Conservation (phyloP, 2,797 vertebrate genomes). For the Sebastolobus alascanus region DNA sequence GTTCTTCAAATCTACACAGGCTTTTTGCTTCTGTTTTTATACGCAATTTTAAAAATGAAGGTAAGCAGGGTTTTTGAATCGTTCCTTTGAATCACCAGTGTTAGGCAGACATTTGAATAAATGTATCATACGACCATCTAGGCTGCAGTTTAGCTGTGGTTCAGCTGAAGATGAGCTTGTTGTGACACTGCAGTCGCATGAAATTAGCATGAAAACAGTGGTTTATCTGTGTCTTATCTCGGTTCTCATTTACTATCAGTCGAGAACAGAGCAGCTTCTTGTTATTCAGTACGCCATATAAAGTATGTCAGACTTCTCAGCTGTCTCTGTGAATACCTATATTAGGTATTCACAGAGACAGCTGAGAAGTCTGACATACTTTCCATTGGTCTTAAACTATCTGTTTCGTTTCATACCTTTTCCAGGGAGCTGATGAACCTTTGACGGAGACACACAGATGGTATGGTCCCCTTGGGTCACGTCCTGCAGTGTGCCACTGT, state of each 20-base stretch:
- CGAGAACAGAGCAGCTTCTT: background rate
- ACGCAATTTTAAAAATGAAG: background rate
- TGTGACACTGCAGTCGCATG: background rate
- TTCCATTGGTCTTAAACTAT: background rate
- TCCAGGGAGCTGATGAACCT: accelerated
- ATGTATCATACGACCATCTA: background rate
- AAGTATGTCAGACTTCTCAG: background rate
- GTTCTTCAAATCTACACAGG: background rate
- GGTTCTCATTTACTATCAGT: background rate
- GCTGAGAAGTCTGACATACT: too few species aligned
- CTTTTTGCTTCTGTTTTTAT: background rate
- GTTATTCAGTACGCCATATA: background rate
- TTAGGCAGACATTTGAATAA: background rate
- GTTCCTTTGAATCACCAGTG: background rate
- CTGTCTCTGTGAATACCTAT: background rate
- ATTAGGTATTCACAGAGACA: too few species aligned
- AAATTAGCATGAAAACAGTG: background rate
- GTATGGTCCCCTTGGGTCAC: background rate
- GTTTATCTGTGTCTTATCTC: background rate
- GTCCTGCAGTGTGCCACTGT: slow-evolving; percentile 57
- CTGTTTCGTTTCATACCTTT: slow-evolving; percentile 30
- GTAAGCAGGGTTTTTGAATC: background rate
- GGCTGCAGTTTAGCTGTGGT: background rate
- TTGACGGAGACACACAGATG: background rate
- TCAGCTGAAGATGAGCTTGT: background rate